These are phyloP conservation scores for Diarsia dahlii DNA, from an alignment of 2,888 invertebrate species.

Conservation along the genomic window DNA sequence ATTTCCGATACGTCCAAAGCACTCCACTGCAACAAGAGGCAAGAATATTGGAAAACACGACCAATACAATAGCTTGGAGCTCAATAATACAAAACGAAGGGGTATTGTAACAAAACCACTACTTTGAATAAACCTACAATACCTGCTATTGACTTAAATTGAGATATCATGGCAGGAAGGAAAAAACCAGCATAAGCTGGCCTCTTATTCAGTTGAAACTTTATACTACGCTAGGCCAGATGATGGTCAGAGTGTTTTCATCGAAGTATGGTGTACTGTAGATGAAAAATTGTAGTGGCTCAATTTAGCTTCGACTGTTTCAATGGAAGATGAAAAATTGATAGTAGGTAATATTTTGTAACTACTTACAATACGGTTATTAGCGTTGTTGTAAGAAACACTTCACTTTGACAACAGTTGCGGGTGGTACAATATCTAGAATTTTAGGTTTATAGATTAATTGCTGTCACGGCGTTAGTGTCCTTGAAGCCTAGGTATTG, in stretches of 20 bases:
- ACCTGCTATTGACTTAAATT: conserved; percentile 29
- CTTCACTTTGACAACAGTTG: not conserved
- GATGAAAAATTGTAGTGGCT: not conserved
- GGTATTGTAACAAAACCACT: conserved; percentile 12
- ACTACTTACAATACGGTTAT: not conserved
- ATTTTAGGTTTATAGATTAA: no score
- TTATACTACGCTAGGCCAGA: not conserved
- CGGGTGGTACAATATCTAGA: not conserved
- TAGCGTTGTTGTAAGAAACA: not conserved
- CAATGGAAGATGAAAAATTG: not conserved
- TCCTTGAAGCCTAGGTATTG: not conserved
- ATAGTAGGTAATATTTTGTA: not conserved
- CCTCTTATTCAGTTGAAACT: not conserved
- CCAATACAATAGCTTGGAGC: conserved; percentile 26
- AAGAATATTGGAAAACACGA: conserved; percentile 45
- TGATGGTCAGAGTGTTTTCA: not conserved
- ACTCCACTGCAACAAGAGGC: conserved; percentile 5
- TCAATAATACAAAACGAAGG: conserved; percentile 19
- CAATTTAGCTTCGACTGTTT: not conserved
- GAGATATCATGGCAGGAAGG: conserved; percentile 10
- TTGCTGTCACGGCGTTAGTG: not conserved
- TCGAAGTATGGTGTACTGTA: not conserved
- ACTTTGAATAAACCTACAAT: conserved; percentile 21
- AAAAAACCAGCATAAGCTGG: not conserved
- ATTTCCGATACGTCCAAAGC: conserved; percentile 16